A percentile compares a stretch with the other conserved stretches of the same genome.
Conservation (phyloP, 2,113 vertebrate genomes). For the Herpailurus yagouaroundi region DNA sequence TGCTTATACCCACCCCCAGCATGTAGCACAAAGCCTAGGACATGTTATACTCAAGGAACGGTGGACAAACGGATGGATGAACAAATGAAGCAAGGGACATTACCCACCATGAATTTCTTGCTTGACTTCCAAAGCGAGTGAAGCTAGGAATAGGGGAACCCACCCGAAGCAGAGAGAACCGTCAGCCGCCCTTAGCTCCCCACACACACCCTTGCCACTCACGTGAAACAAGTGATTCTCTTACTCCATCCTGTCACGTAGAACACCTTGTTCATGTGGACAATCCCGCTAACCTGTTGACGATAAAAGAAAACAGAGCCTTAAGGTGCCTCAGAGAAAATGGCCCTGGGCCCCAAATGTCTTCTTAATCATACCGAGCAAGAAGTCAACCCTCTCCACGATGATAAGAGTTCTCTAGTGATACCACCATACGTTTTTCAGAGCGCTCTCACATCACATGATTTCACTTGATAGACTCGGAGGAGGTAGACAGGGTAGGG, state of each 20-base stretch:
- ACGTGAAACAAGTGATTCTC: constrained; percentile 79
- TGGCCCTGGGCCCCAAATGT: neutral
- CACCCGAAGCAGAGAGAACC: neutral
- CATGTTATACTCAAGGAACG: neutral
- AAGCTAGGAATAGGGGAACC: neutral
- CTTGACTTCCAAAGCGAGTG: neutral
- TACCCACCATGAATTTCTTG: neutral
- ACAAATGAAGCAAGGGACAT: neutral
- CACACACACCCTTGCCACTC: constrained; percentile 27
- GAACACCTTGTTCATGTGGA: constrained; percentile 78
- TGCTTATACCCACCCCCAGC: neutral
- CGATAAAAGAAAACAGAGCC: neutral
- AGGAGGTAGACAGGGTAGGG: neutral
- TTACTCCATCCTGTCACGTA: constrained; percentile 82
- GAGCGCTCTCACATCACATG: neutral
- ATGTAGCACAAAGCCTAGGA: neutral
- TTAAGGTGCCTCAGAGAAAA: neutral
- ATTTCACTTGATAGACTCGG: neutral
- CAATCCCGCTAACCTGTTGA: constrained; percentile 79
- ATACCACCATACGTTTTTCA: neutral
- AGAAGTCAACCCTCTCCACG: neutral
- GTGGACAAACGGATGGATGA: neutral
- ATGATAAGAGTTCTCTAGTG: neutral
- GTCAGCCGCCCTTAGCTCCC: neutral
- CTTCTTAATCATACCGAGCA: neutral